Conservation (phyloP, 2,113 vertebrate genomes). For the Calcarius ornatus region DNA sequence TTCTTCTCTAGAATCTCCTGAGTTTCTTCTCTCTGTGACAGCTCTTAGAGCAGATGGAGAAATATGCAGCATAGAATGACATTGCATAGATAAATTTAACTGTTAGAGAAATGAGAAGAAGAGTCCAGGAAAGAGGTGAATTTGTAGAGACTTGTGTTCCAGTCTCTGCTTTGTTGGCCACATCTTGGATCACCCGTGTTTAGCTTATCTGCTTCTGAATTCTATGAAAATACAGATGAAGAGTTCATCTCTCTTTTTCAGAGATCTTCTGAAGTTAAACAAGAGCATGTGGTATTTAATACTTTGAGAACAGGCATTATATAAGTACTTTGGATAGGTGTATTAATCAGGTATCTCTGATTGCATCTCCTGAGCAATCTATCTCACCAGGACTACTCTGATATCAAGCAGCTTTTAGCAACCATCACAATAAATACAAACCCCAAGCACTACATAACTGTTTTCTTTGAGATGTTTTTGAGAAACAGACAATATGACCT, state of each 20-base stretch:
- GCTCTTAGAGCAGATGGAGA: not conserved
- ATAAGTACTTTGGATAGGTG: not conserved
- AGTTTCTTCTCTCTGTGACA: not conserved
- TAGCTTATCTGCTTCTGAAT: not conserved
- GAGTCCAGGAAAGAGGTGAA: not conserved
- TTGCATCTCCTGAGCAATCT: not conserved
- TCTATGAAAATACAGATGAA: not conserved
- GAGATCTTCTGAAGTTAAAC: not conserved
- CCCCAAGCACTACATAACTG: not conserved
- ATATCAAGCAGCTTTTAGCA: not conserved
- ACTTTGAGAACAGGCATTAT: not conserved
- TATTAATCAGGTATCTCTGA: not conserved
- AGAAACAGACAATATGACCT: fast-evolving
- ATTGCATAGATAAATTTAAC: not conserved
- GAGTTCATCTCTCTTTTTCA: not conserved
- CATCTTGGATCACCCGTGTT: not conserved
- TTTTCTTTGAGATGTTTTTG: not conserved
- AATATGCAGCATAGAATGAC: not conserved
- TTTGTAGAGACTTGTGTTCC: not conserved
- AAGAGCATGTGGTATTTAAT: not conserved
- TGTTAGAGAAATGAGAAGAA: not conserved
- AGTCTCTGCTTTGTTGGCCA: not conserved
- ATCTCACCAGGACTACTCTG: not conserved
- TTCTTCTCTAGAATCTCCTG: not conserved
- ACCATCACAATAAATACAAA: not conserved